Conservation (phyloP, 2,113 vertebrate genomes). For the Mungos mungo region DNA sequence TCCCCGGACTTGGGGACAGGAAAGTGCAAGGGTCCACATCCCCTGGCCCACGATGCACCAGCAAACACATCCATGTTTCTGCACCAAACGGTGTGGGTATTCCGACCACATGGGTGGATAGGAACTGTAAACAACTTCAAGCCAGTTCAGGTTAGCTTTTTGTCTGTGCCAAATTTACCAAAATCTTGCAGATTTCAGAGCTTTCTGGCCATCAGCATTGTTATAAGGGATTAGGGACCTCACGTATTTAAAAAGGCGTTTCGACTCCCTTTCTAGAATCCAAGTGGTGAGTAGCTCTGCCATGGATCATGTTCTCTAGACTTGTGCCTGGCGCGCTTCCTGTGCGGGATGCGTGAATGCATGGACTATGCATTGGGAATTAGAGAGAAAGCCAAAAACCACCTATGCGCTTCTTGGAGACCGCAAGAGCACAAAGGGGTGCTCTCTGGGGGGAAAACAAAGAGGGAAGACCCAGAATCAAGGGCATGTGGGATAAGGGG, state of each 20-base stretch:
- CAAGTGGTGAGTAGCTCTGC: background rate
- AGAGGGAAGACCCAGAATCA: background rate
- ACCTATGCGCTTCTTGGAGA: background rate
- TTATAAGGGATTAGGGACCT: background rate
- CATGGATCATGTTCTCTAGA: background rate
- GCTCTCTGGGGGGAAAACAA: background rate
- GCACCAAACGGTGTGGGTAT: fast-evolving
- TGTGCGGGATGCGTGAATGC: background rate
- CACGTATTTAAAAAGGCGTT: background rate
- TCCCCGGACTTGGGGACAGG: no score
- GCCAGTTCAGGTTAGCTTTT: background rate
- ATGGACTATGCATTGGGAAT: background rate
- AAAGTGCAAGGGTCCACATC: background rate
- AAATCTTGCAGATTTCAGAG: background rate
- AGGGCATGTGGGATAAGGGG: background rate
- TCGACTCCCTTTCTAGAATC: background rate
- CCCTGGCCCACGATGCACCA: no score
- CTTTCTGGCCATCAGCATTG: background rate
- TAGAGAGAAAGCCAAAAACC: background rate
- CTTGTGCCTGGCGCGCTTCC: background rate
- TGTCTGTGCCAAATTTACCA: background rate
- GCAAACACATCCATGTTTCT: background rate
- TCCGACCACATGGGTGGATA: background rate
- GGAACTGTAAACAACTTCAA: background rate
- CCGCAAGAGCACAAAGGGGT: background rate